A percentile compares a stretch with the other conserved stretches of the same genome.
Evolutionary conservation across 2,113 vertebrate genomes (phyloP).

Genomic region (Nycticryphes semicollaris): DNA sequence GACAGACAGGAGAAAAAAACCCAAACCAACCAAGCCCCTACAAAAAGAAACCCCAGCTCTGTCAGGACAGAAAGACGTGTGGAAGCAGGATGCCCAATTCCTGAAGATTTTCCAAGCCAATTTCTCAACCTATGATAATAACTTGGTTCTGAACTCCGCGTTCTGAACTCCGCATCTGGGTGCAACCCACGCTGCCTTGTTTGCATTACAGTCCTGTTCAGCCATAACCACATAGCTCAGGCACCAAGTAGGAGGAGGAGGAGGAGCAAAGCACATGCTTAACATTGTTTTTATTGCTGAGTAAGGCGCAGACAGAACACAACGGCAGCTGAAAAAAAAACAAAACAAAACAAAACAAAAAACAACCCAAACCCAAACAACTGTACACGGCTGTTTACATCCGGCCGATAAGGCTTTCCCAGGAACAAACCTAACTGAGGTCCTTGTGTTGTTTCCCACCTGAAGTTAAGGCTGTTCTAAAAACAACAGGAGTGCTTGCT

Average conservation of each 20-base stretch:
- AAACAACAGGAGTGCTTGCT: neutral
- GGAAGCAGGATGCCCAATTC: neutral
- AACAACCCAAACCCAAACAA: neutral
- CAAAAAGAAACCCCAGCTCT: neutral
- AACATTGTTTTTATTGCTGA: neutral
- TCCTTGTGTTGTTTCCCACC: rapidly evolving
- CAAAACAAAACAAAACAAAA: neutral
- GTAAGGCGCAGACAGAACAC: neutral
- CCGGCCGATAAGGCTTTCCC: neutral
- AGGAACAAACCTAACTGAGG: rapidly evolving
- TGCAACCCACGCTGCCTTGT: neutral
- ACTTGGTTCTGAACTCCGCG: neutral
- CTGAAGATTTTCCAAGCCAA: neutral
- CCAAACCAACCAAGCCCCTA: neutral
- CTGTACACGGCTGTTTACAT: neutral
- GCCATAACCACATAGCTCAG: neutral
- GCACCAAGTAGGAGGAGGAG: neutral
- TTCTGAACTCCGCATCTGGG: neutral
- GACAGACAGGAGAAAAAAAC: neutral
- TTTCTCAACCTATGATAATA: neutral
- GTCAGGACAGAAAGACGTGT: too few relatives aligned
- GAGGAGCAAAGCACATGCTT: neutral
- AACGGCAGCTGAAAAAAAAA: neutral
- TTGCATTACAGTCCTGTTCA: neutral
- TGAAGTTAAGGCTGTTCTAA: neutral